These are phyloP conservation scores for Felis catus DNA, from an alignment of 2,113 vertebrate species.

Conservation along the genomic window F.catus_Fca126_mat1.0 CM031423.1:57478501-57479000, in stretches of 20 bases:
- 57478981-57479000: not conserved
- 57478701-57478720: slow-evolving; percentile 48
- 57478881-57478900: not conserved
- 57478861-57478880: not conserved
- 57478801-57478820: not conserved
- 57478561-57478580: not conserved
- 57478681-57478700: not conserved
- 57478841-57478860: not conserved
- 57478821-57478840: not conserved
- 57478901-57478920: not conserved
- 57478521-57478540: not conserved
- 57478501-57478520: not conserved
- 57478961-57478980: not conserved
- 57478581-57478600: not conserved
- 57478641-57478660: not conserved
- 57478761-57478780: not conserved
- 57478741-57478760: slow-evolving; percentile 50
- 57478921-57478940: not conserved
- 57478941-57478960: not conserved
- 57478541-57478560: not conserved
- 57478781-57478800: not conserved
- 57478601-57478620: not conserved
- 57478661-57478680: not conserved
- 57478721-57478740: slow-evolving; percentile 51
- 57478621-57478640: not conserved